Evolutionary conservation across 2,113 vertebrate genomes (phyloP).

Genomic region (Stercorarius parasiticus): DNA sequence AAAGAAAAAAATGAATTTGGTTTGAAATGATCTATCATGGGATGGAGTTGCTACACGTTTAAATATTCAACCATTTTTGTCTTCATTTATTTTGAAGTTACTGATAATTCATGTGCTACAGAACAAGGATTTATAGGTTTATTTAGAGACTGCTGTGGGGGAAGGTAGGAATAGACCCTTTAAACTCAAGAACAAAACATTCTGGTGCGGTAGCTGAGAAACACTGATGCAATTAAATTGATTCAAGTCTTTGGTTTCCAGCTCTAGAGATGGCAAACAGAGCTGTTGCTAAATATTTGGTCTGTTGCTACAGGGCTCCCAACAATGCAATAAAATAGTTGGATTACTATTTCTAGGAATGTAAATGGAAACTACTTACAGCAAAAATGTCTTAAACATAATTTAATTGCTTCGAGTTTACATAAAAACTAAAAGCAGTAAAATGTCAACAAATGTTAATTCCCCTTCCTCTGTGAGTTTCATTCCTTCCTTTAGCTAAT

Average conservation of each 20-base stretch:
- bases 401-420: constrained; percentile 79
- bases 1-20: constrained; percentile 75
- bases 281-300: constrained; percentile 54
- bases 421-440: constrained; percentile 75
- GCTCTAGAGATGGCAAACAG: constrained; percentile 69
- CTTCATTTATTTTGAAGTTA: constrained; percentile 76
- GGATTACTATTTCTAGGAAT: constrained; percentile 68
- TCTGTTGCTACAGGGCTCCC: constrained; percentile 54
- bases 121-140: constrained; percentile 74
- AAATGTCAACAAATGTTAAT: constrained; percentile 81
- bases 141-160: constrained; percentile 62
- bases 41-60: constrained; percentile 70
- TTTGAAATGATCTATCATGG: constrained; percentile 74
- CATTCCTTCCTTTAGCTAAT: constrained; percentile 57
- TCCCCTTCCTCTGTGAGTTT: constrained; percentile 64
- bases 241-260: constrained; percentile 62
- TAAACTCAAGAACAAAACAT: constrained; percentile 32
- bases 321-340: constrained; percentile 66
- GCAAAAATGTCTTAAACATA: constrained; percentile 72
- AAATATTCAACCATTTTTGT: constrained; percentile 81
- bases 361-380: constrained; percentile 74
- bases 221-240: constrained; percentile 63
- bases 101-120: constrained; percentile 73
- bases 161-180: constrained; percentile 20
- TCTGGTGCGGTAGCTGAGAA: constrained; percentile 4